Conservation (phyloP, 1,140 invertebrate genomes). For the Drosophila athabasca region DNA sequence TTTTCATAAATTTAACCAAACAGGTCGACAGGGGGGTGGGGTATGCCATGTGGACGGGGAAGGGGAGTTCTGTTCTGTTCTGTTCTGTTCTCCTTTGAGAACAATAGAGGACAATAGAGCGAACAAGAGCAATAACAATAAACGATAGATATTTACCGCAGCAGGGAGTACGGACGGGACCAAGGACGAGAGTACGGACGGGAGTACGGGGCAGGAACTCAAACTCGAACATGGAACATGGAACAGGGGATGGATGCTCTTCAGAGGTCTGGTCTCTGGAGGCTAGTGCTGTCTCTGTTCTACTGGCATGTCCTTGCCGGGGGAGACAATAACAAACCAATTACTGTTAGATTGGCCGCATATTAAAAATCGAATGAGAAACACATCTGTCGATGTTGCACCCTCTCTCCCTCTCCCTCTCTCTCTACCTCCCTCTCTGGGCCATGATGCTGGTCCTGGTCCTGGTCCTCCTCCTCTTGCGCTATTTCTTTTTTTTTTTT, state of each 20-base stretch:
- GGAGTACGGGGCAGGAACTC: neutral
- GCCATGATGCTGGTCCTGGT: slow-evolving; percentile 7
- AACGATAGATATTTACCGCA: slow-evolving; percentile 81
- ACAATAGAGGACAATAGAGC: slow-evolving; percentile 74
- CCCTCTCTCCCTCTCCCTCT: slow-evolving; percentile 5
- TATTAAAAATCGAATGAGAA: slow-evolving; percentile 84
- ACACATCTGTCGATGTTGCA: slow-evolving; percentile 78
- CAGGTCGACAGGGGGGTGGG: slow-evolving; percentile 8
- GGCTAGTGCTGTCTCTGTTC: slow-evolving; percentile 25
- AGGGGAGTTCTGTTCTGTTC: no score
- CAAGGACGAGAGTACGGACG: neutral
- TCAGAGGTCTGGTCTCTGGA: slow-evolving; percentile 8
- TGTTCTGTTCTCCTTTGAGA: slow-evolving; percentile 5
- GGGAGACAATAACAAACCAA: slow-evolving; percentile 83
- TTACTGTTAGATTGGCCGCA: slow-evolving; percentile 84
- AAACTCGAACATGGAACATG: neutral
- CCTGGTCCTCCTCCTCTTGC: slow-evolving; percentile 3
- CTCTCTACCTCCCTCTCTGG: neutral
- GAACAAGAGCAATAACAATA: slow-evolving; percentile 82
- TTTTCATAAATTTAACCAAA: slow-evolving; percentile 83
- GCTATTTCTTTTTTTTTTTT: slow-evolving; percentile 31
- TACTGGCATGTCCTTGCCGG: slow-evolving; percentile 43
- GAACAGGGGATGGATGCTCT: neutral
- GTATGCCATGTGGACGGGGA: slow-evolving; percentile 4
- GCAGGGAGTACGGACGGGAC: slow-evolving; percentile 48